Evolutionary conservation across 2,888 invertebrate genomes (phyloP).

Genomic region (Hydroisotoma schaefferi): DNA sequence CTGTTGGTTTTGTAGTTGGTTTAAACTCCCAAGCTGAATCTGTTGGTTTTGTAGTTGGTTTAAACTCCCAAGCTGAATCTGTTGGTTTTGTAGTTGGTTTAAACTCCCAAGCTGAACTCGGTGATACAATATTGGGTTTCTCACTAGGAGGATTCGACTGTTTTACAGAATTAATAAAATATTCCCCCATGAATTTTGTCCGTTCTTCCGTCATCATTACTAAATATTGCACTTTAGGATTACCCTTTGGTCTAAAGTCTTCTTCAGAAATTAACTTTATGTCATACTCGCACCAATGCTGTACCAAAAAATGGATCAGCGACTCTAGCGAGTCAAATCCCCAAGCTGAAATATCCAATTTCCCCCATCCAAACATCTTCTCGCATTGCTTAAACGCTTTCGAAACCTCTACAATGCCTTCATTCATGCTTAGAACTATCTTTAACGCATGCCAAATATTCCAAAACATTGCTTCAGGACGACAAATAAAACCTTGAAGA

Average conservation of each 20-base stretch:
- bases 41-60: neutral
- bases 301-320: conserved; percentile 7
- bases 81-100: neutral
- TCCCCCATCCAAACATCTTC: conserved; percentile 11
- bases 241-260: neutral
- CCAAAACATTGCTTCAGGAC: conserved; percentile 10
- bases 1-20: neutral
- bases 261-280: neutral
- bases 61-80: neutral
- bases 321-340: conserved; percentile 6
- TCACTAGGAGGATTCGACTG: neutral
- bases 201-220: neutral
- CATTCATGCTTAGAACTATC: conserved; percentile 10
- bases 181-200: neutral
- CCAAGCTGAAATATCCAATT: conserved; percentile 6
- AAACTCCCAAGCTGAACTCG: neutral
- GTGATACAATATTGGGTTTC: too few relatives aligned
- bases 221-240: neutral
- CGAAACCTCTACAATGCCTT: conserved; percentile 14
- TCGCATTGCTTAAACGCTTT: conserved; percentile 1
- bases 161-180: neutral
- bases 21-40: neutral
- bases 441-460: conserved; percentile 17
- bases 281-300: neutral
- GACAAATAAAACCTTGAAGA: conserved; percentile 3